These are phyloP conservation scores for Euborellia annulipes DNA, from an alignment of 1,140 invertebrate species.

Conservation along the genomic window DNA sequence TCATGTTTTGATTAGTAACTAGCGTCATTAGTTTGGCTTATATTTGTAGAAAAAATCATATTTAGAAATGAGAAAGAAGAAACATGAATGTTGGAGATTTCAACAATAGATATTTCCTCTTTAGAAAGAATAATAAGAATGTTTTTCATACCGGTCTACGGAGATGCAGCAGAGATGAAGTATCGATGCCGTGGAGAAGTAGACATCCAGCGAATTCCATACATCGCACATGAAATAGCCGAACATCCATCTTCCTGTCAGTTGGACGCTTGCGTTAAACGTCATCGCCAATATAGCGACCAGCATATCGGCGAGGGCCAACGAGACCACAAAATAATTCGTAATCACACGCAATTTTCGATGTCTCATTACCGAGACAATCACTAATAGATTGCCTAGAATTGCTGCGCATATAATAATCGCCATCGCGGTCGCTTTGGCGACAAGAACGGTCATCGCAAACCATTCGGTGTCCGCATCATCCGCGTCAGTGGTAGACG, in stretches of 20 bases:
- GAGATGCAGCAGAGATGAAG: conserved; percentile 88
- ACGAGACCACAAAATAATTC: conserved; percentile 87
- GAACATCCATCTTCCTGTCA: conserved; percentile 59
- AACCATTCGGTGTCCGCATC: conserved; percentile 18
- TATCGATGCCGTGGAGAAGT: conserved; percentile 88
- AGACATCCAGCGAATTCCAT: conserved; percentile 90
- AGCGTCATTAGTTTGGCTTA: too few relatives aligned
- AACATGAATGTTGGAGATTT: too few relatives aligned
- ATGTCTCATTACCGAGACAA: conserved; percentile 60
- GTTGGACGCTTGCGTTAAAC: conserved; percentile 80
- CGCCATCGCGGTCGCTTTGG: conserved; percentile 29
- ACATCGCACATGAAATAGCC: conserved; percentile 78
- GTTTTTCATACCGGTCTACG: conserved; percentile 73
- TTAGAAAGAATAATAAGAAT: too few relatives aligned
- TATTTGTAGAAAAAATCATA: too few relatives aligned
- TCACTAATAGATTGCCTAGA: conserved; percentile 63
- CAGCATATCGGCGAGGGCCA: conserved; percentile 78
- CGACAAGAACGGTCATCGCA: conserved; percentile 19
- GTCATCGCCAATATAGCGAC: conserved; percentile 86
- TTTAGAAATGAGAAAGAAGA: too few relatives aligned
- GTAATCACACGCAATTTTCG: conserved; percentile 79
- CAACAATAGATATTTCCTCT: too few relatives aligned
- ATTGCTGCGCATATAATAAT: conserved; percentile 52
- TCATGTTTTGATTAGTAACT: too few relatives aligned
- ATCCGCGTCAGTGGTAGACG: neutral